Evolutionary conservation across 2,797 vertebrate genomes (phyloP).

Genomic region (Acipenser ruthenus): DNA sequence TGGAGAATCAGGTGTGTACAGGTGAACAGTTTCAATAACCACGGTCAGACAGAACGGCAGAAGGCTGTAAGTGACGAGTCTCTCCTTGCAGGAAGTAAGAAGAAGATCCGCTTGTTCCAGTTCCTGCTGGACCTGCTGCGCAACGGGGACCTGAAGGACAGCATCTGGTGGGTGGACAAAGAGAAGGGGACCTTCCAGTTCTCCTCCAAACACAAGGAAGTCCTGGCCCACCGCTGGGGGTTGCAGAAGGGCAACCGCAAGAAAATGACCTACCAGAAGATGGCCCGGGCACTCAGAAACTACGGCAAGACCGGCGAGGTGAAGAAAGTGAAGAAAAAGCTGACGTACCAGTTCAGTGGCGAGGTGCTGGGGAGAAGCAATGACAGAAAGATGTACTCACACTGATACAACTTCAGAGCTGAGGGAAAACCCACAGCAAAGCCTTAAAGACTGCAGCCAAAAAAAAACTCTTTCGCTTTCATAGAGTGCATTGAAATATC

Average conservation of each 20-base stretch:
- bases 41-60: not conserved
- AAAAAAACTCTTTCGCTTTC: not conserved
- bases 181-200: conserved; percentile 98
- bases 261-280: conserved; percentile 99
- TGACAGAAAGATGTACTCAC: conserved; percentile 77
- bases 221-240: conserved; percentile 89
- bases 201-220: conserved; percentile 98
- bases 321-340: conserved; percentile 96
- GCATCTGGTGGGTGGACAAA: conserved; percentile 99
- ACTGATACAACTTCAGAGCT: conserved; percentile 38
- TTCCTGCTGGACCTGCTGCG: conserved; percentile 93
- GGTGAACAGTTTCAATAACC: not conserved
- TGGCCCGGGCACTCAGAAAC: conserved; percentile 94
- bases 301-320: conserved; percentile 98
- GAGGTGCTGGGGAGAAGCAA: conserved; percentile 83
- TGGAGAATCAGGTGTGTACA: conserved; percentile 75
- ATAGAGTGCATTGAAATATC: no score
- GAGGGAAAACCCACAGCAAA: conserved; percentile 1
- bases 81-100: conserved; percentile 77
- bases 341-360: conserved; percentile 98
- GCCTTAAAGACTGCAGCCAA: not conserved
- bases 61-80: conserved; percentile 18
- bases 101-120: conserved; percentile 96
- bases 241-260: conserved; percentile 97
- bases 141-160: conserved; percentile 95